Base-by-base conservation (phyloP, 2,113 vertebrate species). In the Isichthys henryi region DNA sequence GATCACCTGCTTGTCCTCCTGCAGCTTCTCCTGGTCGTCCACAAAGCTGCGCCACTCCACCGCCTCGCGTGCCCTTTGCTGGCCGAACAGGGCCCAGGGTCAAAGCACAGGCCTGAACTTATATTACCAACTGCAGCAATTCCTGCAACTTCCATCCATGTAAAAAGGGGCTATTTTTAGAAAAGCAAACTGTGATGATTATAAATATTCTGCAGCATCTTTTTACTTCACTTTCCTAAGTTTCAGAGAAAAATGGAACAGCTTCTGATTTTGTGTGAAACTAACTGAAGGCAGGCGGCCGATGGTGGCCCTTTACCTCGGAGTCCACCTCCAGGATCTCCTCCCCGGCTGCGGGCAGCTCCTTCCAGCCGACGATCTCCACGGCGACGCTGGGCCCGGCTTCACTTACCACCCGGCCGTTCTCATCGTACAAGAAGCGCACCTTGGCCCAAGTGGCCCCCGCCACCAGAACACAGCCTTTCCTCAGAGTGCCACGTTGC, bases 361-460 rank as follows among this genome's bases (percentile, higher is more conserved):
- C 97, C 93, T 96, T 98, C 98, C 98, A 99, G 88, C 98, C 98
- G 27, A 96, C 94, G 89, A 99, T 97, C 94, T 98, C 96, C 92
- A 98, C 98, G 0, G 97, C 96, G 5, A 93, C 90, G 90, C 98
- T 95, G 0, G 98, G 98, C 53, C 91, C 93, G 0, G 96, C 98
- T 89, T 95, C 94, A 5, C 2, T 92, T 90, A 99, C 10, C 5
- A 89, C 27, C 6, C 82, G 93, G 88, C 95, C 95, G 1, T 97
- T 97, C 93, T 99, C 98, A 91, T 99, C 97, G 21, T 97, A 97
- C 94, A 99, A 94, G 91, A 96, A 94, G 45, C 98, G 97, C 3
- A 99, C 97, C 94, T 98, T 99, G 21, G 97, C 98, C 98, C 98
- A 99, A 5, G 94, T 94, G 92, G 93, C 96, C 23, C 98, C 98